phyloP scores from a whole-genome alignment of 2,797 vertebrate species.

The Psittacula derbiana region DNA sequence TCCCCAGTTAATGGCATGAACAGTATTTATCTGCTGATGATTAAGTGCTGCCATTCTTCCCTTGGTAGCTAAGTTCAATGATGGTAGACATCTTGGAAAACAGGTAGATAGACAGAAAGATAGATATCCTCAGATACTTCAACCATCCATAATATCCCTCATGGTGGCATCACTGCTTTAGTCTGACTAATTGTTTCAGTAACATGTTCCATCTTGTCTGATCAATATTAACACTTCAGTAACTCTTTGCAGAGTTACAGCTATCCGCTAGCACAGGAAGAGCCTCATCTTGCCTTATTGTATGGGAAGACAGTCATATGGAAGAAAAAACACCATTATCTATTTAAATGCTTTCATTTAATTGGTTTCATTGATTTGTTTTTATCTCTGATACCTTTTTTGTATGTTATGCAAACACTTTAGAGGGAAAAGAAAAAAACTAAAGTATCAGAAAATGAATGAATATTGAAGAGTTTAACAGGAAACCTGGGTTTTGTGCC shows the following conservation, averaged over 20 bases:
- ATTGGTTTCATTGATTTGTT: neutral
- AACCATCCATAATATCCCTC: slow-evolving; percentile 38
- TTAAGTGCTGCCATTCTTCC: slow-evolving; percentile 3
- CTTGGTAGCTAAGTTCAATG: neutral
- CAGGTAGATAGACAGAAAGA: slow-evolving; percentile 33
- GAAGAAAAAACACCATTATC: neutral
- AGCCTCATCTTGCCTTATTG: neutral
- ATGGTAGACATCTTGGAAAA: slow-evolving; percentile 36
- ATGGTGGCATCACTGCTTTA: slow-evolving; percentile 9
- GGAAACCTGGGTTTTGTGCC: neutral
- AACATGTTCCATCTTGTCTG: slow-evolving; percentile 34
- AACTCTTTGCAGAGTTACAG: neutral
- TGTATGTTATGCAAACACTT: neutral
- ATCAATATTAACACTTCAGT: slow-evolving; percentile 27
- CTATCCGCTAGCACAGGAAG: neutral
- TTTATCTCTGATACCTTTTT: neutral
- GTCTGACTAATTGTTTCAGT: slow-evolving; percentile 49
- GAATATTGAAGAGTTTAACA: neutral
- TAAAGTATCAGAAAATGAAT: neutral
- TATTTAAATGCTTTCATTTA: neutral
- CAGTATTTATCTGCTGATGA: slow-evolving; percentile 25
- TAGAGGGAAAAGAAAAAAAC: neutral
- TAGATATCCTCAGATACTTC: neutral
- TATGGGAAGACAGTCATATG: neutral
- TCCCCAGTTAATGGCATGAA: neutral